Base-by-base conservation (phyloP, 2,888 invertebrate species). In the Baronia brevicornis region DNA sequence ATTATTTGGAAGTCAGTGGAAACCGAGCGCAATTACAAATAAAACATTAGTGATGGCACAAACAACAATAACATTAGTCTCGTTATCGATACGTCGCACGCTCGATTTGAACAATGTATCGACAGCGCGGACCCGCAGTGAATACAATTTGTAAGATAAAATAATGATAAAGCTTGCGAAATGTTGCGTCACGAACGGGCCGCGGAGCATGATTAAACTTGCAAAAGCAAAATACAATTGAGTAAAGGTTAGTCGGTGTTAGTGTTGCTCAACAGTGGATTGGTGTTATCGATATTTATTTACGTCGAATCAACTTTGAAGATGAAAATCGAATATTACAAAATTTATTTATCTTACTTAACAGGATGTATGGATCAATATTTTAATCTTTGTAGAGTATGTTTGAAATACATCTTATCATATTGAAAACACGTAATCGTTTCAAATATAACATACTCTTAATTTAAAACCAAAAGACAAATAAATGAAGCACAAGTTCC, bases 141-240 rank as follows among this genome's bases (percentile, higher is more conserved):
- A 73, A 75, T 69, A 80, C 80, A 79, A 80, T 80, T 82, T 80
- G 80, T 78, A 70, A 73, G 80, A 80, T 79, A 80, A 80, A 79
- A 78, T 80, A 80, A 79, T 78, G 77, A 77, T 77, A 71, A 69
- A 62, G 68, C 58, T 82, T 82, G 75, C 75, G 74, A 80, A 84
- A 84, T 64, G 61, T 77, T 78, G 73, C 79, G 73, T 80, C 82
- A 84, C 82, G 80, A 80, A 55, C 67, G 56, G 46, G 61, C 68
- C 62, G 55, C 66, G 61, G 58, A 70, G 73, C 78, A 78, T 80
- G 79, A 78, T 84, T 80, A 80, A 79, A 79, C 82, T 82, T 80
- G 80, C 82, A 80, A 80, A 77, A 80, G 80, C 80, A 70, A 77
- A 78, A 71, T 69, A 77, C 74, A 71, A 63, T 46, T 67, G 60